Base-by-base conservation (phyloP, 2,113 vertebrate genomes). In the Myiozetetes cayanensis region DNA sequence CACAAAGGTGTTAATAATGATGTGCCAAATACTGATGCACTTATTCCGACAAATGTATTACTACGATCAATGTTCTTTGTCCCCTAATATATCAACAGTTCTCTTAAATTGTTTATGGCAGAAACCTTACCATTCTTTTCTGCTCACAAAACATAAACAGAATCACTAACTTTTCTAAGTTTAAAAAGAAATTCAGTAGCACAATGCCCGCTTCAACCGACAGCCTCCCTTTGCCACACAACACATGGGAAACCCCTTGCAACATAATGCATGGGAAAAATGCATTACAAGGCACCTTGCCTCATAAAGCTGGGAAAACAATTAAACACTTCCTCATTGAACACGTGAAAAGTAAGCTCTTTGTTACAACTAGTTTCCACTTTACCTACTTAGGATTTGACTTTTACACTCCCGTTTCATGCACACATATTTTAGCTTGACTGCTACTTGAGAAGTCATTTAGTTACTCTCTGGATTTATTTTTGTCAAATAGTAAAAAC, bases 401-500 rank as follows among this genome's bases (percentile, higher is more conserved):
- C n/a, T 83, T 47, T 66, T 46, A 72, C 4, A 8, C 1, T 30
- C 50, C 21, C 43, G 31, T 94, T 58, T 59, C 46, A 76, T 4
- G 12, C 61, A 85, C 31, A 74, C 6, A 1, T 50, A 62, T 65
- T 96, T 78, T 86, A 94, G 80, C 37, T 67, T 47, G 33, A 87
- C 53, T 90, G 28, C 52, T 70, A 46, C 82, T 92, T 85, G 50
- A 93, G 49, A 93, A 87, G 71, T 55, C 62, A 61, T 92, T 93
- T 63, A 82, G 80, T 82, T 82, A 94, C 37, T 37, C 66, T 87
- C 90, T 62, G 77, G n/a, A 55, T 95, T 93, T 85, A 27, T 43
- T 88, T 96, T 79, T 94, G 66, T 68, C 19, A n/a, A 91, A 93
- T 3, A 27, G 28, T 85, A 71, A 79, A 96, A 92, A 66, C 8